Conservation (phyloP, 2,113 vertebrate genomes). For the Chrysemys picta region DNA sequence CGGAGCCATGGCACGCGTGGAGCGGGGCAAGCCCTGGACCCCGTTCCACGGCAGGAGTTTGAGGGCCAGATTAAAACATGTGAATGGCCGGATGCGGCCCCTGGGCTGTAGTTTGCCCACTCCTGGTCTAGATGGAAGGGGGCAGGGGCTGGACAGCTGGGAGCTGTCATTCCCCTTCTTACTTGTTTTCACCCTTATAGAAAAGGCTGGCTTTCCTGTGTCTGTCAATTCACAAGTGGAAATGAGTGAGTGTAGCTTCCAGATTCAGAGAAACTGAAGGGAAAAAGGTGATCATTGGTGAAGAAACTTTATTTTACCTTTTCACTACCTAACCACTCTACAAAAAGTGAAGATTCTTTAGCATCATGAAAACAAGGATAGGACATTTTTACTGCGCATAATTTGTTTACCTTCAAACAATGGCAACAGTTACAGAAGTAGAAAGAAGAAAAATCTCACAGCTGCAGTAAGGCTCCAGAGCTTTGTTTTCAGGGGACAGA, state of each 20-base stretch:
- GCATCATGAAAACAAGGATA: neutral
- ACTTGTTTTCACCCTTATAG: slow-evolving; percentile 50
- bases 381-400: neutral
- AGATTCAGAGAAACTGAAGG: neutral
- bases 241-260: neutral
- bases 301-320: neutral
- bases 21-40: no score
- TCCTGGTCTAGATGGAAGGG: slow-evolving; percentile 53
- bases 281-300: neutral
- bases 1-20: no score
- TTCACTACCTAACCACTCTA: neutral
- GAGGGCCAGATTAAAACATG: no score
- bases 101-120: no score
- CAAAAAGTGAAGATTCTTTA: neutral
- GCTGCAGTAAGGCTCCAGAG: neutral
- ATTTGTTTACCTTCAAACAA: neutral
- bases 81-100: no score
- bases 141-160: slow-evolving; percentile 10
- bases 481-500: neutral
- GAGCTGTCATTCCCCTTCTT: slow-evolving; percentile 29
- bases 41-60: no score
- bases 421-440: neutral
- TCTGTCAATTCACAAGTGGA: neutral
- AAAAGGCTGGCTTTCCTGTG: slow-evolving; percentile 4
- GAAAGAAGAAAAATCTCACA: neutral